Percentiles rank a stretch among this genome's conserved stretches.
These are phyloP conservation scores for Lasioglossum pauxillum DNA, from an alignment of 2,888 invertebrate genomes.

Conservation along the genomic window DNA sequence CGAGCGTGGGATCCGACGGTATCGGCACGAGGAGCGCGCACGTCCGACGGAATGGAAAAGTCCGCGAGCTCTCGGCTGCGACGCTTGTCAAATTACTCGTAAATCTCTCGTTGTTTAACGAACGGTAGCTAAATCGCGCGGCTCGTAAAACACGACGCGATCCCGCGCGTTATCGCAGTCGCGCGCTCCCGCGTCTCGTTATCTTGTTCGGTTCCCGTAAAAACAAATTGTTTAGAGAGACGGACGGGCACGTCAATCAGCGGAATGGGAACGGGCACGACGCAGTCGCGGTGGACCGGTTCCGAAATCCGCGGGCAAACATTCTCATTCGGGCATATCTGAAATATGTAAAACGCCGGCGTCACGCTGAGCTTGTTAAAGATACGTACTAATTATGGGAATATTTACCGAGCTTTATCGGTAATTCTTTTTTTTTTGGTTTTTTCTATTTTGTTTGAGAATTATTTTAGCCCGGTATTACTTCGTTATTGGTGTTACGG, in stretches of 20 bases:
- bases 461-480: too few relatives aligned
- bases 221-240: slow-evolving; percentile 37
- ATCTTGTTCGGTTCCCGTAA: neutral
- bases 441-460: too few relatives aligned
- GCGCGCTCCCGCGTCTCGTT: neutral
- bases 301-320: neutral
- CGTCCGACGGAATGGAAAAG: slow-evolving; percentile 11
- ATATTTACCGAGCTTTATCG: too few relatives aligned
- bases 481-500: too few relatives aligned
- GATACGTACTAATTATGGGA: too few relatives aligned
- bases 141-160: slow-evolving; percentile 16
- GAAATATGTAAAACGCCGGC: neutral
- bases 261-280: neutral
- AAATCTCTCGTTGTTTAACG: slow-evolving; percentile 43
- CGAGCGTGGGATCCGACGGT: neutral
- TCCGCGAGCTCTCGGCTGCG: neutral
- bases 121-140: slow-evolving; percentile 1
- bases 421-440: too few relatives aligned
- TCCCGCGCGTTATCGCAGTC: slow-evolving; percentile 10
- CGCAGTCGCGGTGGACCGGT: neutral
- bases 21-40: neutral
- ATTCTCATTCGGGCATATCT: neutral
- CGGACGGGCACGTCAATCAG: neutral
- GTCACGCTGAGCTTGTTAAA: too few relatives aligned
- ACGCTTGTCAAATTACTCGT: slow-evolving; percentile 8